Evolutionary conservation across 2,113 vertebrate genomes (phyloP), one percentile per base, ranked within the genome.

Genomic region (Hydrochoerus hydrochaeris): DNA sequence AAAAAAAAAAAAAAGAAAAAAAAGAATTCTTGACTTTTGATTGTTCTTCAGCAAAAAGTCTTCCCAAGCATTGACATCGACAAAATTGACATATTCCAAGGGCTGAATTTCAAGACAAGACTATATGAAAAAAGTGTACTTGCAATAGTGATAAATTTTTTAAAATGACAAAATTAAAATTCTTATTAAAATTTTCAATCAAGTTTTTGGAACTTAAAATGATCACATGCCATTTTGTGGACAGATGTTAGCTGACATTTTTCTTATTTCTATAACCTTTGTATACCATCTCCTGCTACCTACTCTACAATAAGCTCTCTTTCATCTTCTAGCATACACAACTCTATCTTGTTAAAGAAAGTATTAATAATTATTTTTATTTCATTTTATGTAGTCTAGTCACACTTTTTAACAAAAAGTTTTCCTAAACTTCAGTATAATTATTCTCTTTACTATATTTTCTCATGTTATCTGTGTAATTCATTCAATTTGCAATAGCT

Each of bases 241-340:
- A 35, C 5, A 49, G 54, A 30, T 0, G 32, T 1, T 41, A 1
- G 0, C 13, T 94, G 10, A 86, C 54, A 20, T 82, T 17, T 41
- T 28, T 32, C 30, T 5, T 19, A 14, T 28, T 2, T 67, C 1
- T 24, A 77, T 35, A 13, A 2, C 1, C 0, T 26, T 28, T 62
- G 0, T 32, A 32, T 1, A 52, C 1, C 7, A 38, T 88, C 9
- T 86, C 41, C 8, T 0, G 3, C n/a, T 9, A 58, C 11, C 3
- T 3, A 35, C 11, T 28, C 10, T 10, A 57, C 28, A 49, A 0
- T 35, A 20, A 69, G 54, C 2, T 17, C 7, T n/a, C 19, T 13
- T 35, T 3, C 94, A 35, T 69, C 32, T 83, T 90, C 32, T 62
- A 57, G 0, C 2, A 52, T 38, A 52, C 5, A 77, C 44, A 0